phyloP scores from a whole-genome alignment of 1,140 invertebrate species.

The Drosophila pandora region DNA sequence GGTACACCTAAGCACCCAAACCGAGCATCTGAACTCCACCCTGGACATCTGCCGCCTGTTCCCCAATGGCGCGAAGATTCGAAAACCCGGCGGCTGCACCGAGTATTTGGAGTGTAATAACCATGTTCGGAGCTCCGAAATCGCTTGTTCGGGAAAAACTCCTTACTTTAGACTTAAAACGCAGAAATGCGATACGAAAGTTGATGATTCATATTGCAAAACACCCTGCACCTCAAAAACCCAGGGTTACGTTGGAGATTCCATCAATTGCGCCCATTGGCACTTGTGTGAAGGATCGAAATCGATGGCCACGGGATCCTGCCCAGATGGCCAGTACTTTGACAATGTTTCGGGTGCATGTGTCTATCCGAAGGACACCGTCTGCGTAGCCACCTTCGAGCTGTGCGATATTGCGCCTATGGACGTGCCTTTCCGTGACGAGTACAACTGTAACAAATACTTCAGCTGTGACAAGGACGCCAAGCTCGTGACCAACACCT shows the following conservation, averaged over 20 bases:
- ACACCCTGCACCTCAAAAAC: conserved; percentile 18
- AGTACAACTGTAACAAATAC: conserved; percentile 59
- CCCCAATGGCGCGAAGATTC: conserved; percentile 38
- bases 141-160: not conserved
- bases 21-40: conserved; percentile 16
- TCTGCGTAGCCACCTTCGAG: conserved; percentile 51
- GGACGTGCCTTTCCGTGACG: conserved; percentile 21
- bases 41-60: conserved; percentile 65
- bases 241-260: conserved; percentile 40
- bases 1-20: conserved; percentile 44
- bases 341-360: conserved; percentile 33
- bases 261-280: conserved; percentile 56
- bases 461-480: conserved; percentile 26
- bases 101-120: conserved; percentile 52
- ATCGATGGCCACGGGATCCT: conserved; percentile 20
- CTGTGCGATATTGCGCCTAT: conserved; percentile 51
- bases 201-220: conserved; percentile 48
- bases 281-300: conserved; percentile 50
- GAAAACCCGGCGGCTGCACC: conserved; percentile 60
- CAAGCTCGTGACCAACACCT: conserved; percentile 2
- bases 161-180: conserved; percentile 14
- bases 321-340: conserved; percentile 41
- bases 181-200: not conserved
- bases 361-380: conserved; percentile 34
- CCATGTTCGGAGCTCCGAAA: conserved; percentile 2